Base-by-base conservation (phyloP, 1,140 invertebrate species). In the Eufriesea mexicana region DNA sequence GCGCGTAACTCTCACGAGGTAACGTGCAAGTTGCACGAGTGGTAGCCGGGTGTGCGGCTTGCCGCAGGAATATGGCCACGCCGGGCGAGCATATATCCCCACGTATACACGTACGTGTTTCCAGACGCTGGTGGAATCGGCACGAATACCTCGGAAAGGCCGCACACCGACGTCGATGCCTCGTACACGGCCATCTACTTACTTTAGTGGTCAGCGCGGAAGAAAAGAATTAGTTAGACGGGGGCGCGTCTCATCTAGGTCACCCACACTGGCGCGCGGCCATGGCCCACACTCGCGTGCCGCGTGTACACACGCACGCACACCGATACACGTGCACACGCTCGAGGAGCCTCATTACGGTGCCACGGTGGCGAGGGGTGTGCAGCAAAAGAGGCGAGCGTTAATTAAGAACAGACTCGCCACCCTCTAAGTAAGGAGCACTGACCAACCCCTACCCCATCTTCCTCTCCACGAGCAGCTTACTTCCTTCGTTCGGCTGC, bases 351-450 rank as follows among this genome's bases (percentile, higher is more conserved):
- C 93, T 94, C 92, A 93, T 94, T 94, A 94, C 92, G 91, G 92
- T 79, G 88, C 84, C 83, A 89, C 84, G 87, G 89, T 91, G 92
- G 92, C 92, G 87, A 92, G 92, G 92, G 93, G 92, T 92, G 87
- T 93, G 93, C 91, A 93, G 92, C 92, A 93, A 93, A 93, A 93
- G 93, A 93, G 93, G 92, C 92, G 91, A 93, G 93, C 93, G 93
- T 94, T 94, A 94, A 94, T 94, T 94, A 94, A 94, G 93, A 94
- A 94, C 93, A 94, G 93, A 94, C 93, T 94, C 93, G 91, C 93
- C 93, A 93, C 92, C 93, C 93, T 90, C 90, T 93, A 92, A 93
- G 92, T 93, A 93, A 93, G 92, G 93, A 93, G 92, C 93, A 91
- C 92, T 93, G 91, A 92, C 93, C 93, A 92, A 89, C 90, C 91